phyloP scores from a whole-genome alignment of 92 coral and sea anemone species.

The Diadumene lineata region DNA sequence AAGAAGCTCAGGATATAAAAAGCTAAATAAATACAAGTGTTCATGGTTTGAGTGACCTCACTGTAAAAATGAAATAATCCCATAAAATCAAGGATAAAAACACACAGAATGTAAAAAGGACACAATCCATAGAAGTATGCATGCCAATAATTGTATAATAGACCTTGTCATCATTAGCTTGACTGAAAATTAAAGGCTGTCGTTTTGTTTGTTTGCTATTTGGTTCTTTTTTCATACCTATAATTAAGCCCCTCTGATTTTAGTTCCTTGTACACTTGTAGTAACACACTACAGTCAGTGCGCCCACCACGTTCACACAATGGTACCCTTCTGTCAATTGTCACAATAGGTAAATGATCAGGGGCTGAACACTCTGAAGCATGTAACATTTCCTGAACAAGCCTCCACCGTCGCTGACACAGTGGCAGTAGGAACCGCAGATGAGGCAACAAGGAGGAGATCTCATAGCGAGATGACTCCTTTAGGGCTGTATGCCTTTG shows the following conservation, averaged over 20 bases:
- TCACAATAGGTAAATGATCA: constrained; percentile 87
- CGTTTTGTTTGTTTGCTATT: too few species aligned
- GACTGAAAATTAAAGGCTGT: background rate
- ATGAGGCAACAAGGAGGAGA: constrained; percentile 68
- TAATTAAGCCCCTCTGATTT: constrained; percentile 80
- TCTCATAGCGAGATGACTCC: constrained; percentile 51
- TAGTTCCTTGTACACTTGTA: constrained; percentile 79
- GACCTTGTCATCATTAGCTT: too few species aligned
- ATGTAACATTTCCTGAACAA: constrained; percentile 77
- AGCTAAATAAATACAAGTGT: too few species aligned
- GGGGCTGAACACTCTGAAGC: constrained; percentile 86
- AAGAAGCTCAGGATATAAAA: too few species aligned
- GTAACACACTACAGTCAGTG: constrained; percentile 65
- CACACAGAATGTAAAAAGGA: too few species aligned
- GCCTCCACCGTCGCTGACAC: constrained; percentile 90
- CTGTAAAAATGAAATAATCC: too few species aligned
- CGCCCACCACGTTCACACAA: constrained; percentile 64
- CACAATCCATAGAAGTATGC: too few species aligned
- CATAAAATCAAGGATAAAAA: too few species aligned
- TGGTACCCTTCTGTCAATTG: constrained; percentile 84
- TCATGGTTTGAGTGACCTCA: too few species aligned
- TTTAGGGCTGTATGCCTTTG: constrained; percentile 12
- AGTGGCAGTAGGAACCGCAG: constrained; percentile 87
- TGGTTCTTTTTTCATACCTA: constrained; percentile 62
- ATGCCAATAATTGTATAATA: too few species aligned